A percentile compares a stretch with the other conserved stretches of the same genome.
These are phyloP conservation scores for Mormyrops attenuatus DNA, from an alignment of 2,797 vertebrate genomes.

Conservation along the genomic window DNA sequence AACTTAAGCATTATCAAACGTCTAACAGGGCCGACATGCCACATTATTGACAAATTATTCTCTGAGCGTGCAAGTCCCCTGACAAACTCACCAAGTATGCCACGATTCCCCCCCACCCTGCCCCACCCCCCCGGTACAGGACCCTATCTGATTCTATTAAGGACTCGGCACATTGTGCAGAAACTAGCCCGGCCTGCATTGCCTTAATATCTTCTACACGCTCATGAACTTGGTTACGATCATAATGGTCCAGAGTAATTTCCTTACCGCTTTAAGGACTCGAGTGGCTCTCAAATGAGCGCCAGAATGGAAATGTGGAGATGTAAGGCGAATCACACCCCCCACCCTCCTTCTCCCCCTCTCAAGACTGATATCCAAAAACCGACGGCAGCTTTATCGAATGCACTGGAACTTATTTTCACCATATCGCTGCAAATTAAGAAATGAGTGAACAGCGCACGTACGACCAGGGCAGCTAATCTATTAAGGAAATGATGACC, in stretches of 20 bases:
- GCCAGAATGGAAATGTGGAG: background rate
- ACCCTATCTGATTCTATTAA: conserved; percentile 73
- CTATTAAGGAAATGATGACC: conserved; percentile 42
- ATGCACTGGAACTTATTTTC: background rate
- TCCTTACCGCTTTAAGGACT: conserved; percentile 27
- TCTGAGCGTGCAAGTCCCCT: conserved; percentile 46
- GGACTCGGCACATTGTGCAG: conserved; percentile 59
- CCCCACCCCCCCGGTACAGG: conserved; percentile 32
- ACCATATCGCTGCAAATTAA: background rate
- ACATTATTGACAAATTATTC: conserved; percentile 77
- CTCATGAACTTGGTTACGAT: conserved; percentile 61
- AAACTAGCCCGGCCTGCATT: conserved; percentile 51
- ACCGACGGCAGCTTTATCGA: background rate
- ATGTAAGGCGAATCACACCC: background rate
- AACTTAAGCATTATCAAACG: conserved; percentile 56
- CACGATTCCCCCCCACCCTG: conserved; percentile 37
- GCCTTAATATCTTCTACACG: conserved; percentile 61
- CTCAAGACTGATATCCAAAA: background rate
- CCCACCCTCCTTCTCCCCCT: background rate
- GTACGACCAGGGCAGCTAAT: conserved; percentile 30
- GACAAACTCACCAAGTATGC: conserved; percentile 41
- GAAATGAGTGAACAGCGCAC: conserved; percentile 17
- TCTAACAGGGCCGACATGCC: conserved; percentile 67
- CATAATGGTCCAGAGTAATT: conserved; percentile 42
- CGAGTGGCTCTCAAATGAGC: background rate